phyloP scores from a whole-genome alignment of 92 coral and sea anemone genomes.

The Heliopora coerulea region DNA sequence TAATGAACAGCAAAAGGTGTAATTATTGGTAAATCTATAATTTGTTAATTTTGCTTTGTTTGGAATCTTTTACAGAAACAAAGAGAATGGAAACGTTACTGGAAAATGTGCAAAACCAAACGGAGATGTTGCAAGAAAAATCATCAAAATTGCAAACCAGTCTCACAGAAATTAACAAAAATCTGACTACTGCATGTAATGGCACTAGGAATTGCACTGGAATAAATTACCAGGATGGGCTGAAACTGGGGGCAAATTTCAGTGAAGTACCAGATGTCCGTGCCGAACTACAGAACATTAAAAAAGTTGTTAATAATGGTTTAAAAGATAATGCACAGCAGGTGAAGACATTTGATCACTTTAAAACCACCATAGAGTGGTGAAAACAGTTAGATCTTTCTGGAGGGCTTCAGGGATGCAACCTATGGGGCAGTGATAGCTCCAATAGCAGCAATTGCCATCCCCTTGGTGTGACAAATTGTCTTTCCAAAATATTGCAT shows the following conservation, averaged over 20 bases:
- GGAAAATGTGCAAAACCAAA: conserved; percentile 51
- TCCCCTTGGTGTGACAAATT: no score
- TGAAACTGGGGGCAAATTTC: conserved; percentile 67
- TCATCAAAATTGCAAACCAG: conserved; percentile 2
- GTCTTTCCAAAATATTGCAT: no score
- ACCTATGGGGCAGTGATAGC: no score
- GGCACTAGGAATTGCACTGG: background rate
- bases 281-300: conserved; percentile 46
- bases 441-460: no score
- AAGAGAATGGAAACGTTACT: conserved; percentile 61
- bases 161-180: conserved; percentile 4
- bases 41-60: no score
- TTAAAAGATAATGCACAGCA: conserved; percentile 61
- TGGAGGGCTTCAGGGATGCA: no score
- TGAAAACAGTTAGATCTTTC: no score
- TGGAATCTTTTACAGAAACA: no score
- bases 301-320: conserved; percentile 52
- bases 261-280: conserved; percentile 64
- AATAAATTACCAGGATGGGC: background rate
- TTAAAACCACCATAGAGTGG: no score
- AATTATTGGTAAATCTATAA: no score
- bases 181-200: background rate
- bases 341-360: no score
- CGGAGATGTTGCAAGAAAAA: conserved; percentile 41
- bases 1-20: no score